Evolutionary conservation across 2,113 vertebrate genomes (phyloP), one percentile per base, ranked within the genome.

Genomic region (Sylvilagus bachmani): DNA sequence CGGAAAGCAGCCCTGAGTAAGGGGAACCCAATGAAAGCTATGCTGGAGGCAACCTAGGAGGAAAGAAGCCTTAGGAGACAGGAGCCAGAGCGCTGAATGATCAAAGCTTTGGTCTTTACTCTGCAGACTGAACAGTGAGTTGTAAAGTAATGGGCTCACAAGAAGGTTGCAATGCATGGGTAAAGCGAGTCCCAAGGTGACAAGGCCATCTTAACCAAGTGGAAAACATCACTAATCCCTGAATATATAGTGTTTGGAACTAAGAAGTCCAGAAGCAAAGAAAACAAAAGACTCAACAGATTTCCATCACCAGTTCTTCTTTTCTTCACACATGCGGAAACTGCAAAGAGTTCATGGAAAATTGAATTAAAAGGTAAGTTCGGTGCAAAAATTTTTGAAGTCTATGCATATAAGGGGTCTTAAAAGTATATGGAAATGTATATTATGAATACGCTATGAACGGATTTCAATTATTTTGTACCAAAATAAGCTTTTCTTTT

Each of bases 1-100:
- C 71, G 67, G 53, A 94, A 80, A 36, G 94, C 87, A 84, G 36
- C 62, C 24, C 49, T 62, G 78, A 85, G 27, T 80, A 77, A 58
- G 25, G 49, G 44, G n/a, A 67, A 62, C 11, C 95, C 74, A 70
- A 5, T 75, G 64, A 58, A 62, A 93, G n/a, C 10, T 16, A 31
- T n/a, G 14, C 38, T 77, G 36, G 3, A 17, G 70, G 83, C 62
- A 61, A 66, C 71, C 44, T 16, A 64, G 53, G 77, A 78, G 10
- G 36, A 66, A 27, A 24, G 38, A 85, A n/a, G 29, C 25, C 22
- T 29, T 2, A 17, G 10, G 29, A 86, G 51, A 44, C 33, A 61
- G 51, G 38, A 29, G 5, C 2, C 55, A 49, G 21, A 84, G 19
- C 5, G 73, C 8, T 69, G 51, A 84, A n/a, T 66, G 17, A n/a